Evolutionary conservation across 2,797 vertebrate genomes (phyloP), one percentile per base, ranked within the genome.

Genomic region (Enteromius unitaeniatus): DNA sequence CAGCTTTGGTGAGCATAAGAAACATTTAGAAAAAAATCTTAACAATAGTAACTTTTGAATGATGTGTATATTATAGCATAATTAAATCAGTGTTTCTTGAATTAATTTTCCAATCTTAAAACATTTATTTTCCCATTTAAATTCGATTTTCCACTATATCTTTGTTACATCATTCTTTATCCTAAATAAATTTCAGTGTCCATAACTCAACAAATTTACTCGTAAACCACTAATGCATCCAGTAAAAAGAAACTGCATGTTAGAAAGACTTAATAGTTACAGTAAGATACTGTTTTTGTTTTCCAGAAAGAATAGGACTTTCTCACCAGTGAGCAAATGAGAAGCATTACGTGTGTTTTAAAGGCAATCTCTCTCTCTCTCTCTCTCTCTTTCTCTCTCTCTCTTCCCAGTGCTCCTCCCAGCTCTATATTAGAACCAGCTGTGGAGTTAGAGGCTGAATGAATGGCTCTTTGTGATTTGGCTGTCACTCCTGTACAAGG

Each of bases 391-490:
- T 47, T 84, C 81, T 82, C 58, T 53, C 65, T 21, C 74, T 73
- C 68, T 78, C 15, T 40, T 69, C 49, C 42, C 10, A 42, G 37
- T 62, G 62, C 75, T 76, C 78, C 84, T 83, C 88, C 88, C 89
- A 23, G 11, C 47, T 81, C 79, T 86, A 86, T 85, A 95, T 95
- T 95, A 94, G 91, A 95, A 95, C 93, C 95, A 95, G 94, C 94
- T 95, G 95, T 95, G 93, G 92, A 91, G 83, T 90, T 86, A 74
- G 84, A 68, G 88, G 84, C 90, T 86, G 91, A 91, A 95, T 95
- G 93, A 95, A 95, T 94, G 93, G 93, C 89, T 94, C 94, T 95
- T 95, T 95, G 94, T 95, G 91, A 94, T 94, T 93, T 92, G 89
- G 89, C 91, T 82, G 88, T 90, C 87, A 88, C 91, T 94, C 89